phyloP scores from a whole-genome alignment of 2,113 vertebrate genomes.

The Eptesicus fuscus region DNA sequence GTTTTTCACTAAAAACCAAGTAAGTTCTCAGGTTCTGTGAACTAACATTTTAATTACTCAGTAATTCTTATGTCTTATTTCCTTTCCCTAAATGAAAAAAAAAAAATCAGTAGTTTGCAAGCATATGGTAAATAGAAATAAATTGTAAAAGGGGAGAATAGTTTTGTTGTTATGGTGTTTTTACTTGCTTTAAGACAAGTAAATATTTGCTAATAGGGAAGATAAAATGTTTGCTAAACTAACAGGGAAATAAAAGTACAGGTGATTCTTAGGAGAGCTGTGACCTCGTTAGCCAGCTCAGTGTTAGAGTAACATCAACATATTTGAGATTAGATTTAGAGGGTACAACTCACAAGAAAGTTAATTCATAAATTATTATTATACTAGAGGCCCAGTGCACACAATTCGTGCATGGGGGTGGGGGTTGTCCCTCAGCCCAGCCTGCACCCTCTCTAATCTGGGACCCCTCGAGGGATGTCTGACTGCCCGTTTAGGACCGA shows the following conservation, averaged over 20 bases:
- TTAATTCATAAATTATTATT: background rate
- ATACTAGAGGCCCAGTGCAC: background rate
- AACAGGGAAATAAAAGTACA: constrained; percentile 8
- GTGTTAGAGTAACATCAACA: background rate
- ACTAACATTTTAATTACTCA: background rate
- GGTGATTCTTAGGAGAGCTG: constrained; percentile 32
- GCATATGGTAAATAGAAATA: background rate
- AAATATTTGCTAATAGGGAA: constrained; percentile 75
- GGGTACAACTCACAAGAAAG: background rate
- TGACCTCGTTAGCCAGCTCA: background rate
- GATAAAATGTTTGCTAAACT: background rate
- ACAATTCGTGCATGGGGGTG: too few relatives aligned
- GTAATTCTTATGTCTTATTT: background rate
- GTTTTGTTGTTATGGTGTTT: background rate
- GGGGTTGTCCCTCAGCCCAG: too few relatives aligned
- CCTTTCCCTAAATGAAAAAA: background rate
- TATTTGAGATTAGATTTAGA: background rate
- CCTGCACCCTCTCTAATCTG: too few relatives aligned
- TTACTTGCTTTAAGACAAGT: background rate
- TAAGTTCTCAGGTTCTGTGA: background rate
- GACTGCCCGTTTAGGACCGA: too few relatives aligned
- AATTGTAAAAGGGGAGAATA: background rate
- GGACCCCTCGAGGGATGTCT: too few relatives aligned
- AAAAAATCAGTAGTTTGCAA: background rate
- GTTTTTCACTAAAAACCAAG: background rate